Evolutionary conservation across 2,113 vertebrate genomes (phyloP).

Genomic region (Xiphophorus hellerii): DNA sequence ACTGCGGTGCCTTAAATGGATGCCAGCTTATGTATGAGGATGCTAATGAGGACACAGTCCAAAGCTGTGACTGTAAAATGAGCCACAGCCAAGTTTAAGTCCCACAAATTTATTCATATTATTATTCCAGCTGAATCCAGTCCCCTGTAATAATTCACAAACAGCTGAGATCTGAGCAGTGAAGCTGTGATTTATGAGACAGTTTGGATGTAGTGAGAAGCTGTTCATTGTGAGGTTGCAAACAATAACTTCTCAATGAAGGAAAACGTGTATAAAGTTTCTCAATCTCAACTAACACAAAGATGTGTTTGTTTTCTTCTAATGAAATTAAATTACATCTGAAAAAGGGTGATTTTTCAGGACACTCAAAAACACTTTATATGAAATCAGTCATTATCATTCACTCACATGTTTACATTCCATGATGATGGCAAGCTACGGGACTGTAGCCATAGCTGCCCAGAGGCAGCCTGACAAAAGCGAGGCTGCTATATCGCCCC

Average conservation of each 20-base stretch:
- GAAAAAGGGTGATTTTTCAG: too few species aligned
- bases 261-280: background rate
- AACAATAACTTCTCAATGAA: constrained; percentile 23
- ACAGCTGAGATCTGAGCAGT: constrained; percentile 50
- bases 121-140: constrained; percentile 50
- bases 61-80: constrained; percentile 41
- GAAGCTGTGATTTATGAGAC: constrained; percentile 33
- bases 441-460: too few species aligned
- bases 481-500: too few species aligned
- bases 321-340: background rate
- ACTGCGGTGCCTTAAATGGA: constrained; percentile 3
- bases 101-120: constrained; percentile 46
- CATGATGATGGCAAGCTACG: too few species aligned
- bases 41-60: constrained; percentile 57
- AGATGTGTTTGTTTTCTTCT: background rate
- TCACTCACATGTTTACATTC: too few species aligned
- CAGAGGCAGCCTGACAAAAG: too few species aligned
- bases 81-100: constrained; percentile 39
- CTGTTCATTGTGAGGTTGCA: too few species aligned
- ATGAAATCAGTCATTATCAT: too few species aligned
- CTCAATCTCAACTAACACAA: too few species aligned
- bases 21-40: constrained; percentile 3
- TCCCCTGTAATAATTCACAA: constrained; percentile 53
- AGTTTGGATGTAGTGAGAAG: too few species aligned
- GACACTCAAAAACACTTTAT: too few species aligned